Evolutionary conservation across 2,113 vertebrate species (phyloP).

Genomic region (Terrapene triunguis): DNA sequence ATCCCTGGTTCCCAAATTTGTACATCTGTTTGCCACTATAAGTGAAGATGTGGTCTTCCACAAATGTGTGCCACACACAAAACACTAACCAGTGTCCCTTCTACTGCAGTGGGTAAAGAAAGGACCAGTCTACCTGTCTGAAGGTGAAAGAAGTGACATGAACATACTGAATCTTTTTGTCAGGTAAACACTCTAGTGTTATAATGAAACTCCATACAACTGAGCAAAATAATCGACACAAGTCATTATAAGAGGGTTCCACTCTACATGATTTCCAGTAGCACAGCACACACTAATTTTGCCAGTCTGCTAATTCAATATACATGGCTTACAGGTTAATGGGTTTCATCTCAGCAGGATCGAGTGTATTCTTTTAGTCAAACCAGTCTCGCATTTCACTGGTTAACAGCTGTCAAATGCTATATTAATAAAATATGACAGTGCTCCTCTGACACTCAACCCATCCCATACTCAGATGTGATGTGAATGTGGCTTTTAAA

Average conservation of each 20-base stretch:
- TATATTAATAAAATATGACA: constrained; percentile 74
- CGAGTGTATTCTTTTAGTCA: constrained; percentile 59
- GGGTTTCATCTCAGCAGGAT: constrained; percentile 46
- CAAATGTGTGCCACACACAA: accelerated
- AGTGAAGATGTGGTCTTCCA: background rate
- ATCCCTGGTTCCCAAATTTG: background rate
- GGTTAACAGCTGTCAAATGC: constrained; percentile 76
- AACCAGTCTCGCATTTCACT: constrained; percentile 74
- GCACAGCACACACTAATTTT: background rate
- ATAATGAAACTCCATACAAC: background rate
- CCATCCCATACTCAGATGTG: background rate
- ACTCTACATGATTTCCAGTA: background rate
- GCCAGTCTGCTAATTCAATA: constrained; percentile 49
- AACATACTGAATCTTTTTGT: background rate
- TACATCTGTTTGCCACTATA: background rate
- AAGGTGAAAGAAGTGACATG: background rate
- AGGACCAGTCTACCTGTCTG: background rate
- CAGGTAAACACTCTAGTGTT: background rate
- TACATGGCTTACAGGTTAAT: constrained; percentile 43
- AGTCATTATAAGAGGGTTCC: background rate
- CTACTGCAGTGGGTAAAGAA: background rate
- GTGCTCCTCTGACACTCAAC: constrained; percentile 21
- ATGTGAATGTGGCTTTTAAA: constrained; percentile 13
- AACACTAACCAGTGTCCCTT: accelerated
- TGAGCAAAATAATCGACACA: background rate